Base-by-base conservation (phyloP, 2,113 vertebrate species). In the Microcebus tavaratra region DNA sequence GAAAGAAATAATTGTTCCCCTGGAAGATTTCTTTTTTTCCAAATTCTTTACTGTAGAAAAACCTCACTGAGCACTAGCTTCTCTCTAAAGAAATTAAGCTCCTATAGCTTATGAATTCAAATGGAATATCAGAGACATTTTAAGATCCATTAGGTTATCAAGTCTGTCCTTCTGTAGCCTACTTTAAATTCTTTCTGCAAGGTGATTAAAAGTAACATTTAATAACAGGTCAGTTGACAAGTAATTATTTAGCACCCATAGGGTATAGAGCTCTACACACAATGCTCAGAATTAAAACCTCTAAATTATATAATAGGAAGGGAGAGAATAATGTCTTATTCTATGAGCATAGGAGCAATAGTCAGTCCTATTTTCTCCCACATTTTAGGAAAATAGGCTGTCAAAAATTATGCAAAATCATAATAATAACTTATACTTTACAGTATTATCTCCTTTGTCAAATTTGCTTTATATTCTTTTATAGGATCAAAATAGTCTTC, bases 171-270 rank as follows among this genome's bases (percentile, higher is more conserved):
- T 96, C 93, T 68, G 50, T n/a, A 93, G 80, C 85, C 86, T 93
- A 45, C 65, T 95, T 97, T 94, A 95, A 97, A 95, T 93, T 93
- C 76, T 82, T 48, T 88, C 65, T 82, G 75, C 83, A 95, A 88
- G 63, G 96, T 91, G 93, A 97, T 97, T 97, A 98, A 97, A 98
- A 95, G 89, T 97, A 97, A 90, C 91, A 96, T 95, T 94, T 97
- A 97, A 97, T 95, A 97, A 96, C 81, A 97, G 95, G 90, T 97
- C 95, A 97, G 83, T 93, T 97, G 83, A 81, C 91, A 94, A 98
- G 96, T 88, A 97, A 97, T 98, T 98, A 97, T 93, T 96, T 95
- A 93, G 75, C 79, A 79, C 92, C 82, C 63, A 87, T n/a, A 63
- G 83, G 75, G n/a, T 82, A n/a, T 75, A 83, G 31, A 95, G 39